phyloP scores from a whole-genome alignment of 1,140 invertebrate species.

The Tribolium madens region DNA sequence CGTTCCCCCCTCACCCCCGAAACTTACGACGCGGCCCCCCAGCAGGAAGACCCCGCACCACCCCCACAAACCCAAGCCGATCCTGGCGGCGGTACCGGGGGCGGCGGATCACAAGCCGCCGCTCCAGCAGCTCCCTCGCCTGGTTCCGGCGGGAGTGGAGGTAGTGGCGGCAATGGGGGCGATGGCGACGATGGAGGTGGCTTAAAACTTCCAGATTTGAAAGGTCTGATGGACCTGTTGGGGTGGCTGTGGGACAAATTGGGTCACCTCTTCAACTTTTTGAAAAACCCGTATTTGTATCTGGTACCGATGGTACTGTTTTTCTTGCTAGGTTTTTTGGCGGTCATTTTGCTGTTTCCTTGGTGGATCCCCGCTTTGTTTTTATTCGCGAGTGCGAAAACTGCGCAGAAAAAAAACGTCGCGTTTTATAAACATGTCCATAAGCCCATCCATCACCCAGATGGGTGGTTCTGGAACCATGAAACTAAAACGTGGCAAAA shows the following conservation, averaged over 20 bases:
- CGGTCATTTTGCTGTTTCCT: slow-evolving; percentile 60
- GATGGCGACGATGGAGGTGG: slow-evolving; percentile 63
- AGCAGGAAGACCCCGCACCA: slow-evolving; percentile 9
- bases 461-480: slow-evolving; percentile 64
- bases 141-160: slow-evolving; percentile 63
- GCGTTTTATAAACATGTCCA: slow-evolving; percentile 61
- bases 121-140: slow-evolving; percentile 58
- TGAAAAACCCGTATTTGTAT: slow-evolving; percentile 60
- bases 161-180: slow-evolving; percentile 63
- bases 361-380: slow-evolving; percentile 63
- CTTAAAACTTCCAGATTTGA: slow-evolving; percentile 59
- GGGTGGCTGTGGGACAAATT: slow-evolving; percentile 53
- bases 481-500: slow-evolving; percentile 62
- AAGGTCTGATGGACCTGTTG: slow-evolving; percentile 59
- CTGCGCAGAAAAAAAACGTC: slow-evolving; percentile 54
- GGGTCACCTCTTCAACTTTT: slow-evolving; percentile 51
- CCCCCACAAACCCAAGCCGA: slow-evolving; percentile 23
- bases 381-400: slow-evolving; percentile 54
- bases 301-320: slow-evolving; percentile 57
- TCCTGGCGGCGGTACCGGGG: slow-evolving; percentile 34
- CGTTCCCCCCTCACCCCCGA: slow-evolving; percentile 49
- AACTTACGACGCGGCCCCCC: slow-evolving; percentile 53
- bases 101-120: slow-evolving; percentile 32
- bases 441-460: slow-evolving; percentile 60
- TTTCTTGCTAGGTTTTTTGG: slow-evolving; percentile 57